Evolutionary conservation across 2,797 vertebrate species (phyloP).

Genomic region (Gymnothorax javanicus): DNA sequence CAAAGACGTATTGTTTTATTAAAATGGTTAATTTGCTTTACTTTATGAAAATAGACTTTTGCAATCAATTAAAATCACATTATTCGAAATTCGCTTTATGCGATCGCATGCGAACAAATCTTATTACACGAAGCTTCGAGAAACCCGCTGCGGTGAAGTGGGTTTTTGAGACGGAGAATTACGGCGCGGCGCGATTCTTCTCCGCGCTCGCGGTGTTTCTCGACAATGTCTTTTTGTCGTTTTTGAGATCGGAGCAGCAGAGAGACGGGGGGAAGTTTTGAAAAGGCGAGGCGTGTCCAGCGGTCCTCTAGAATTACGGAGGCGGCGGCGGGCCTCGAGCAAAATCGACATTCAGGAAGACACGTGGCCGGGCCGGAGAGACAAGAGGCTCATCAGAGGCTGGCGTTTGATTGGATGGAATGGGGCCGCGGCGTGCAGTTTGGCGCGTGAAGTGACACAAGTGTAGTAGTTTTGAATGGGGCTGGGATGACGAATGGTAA

Average conservation of each 20-base stretch:
- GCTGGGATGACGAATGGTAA: neutral
- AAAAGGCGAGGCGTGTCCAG: neutral
- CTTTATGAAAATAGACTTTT: slow-evolving; percentile 47
- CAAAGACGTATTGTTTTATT: slow-evolving; percentile 61
- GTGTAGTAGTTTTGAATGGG: neutral
- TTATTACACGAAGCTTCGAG: slow-evolving; percentile 63
- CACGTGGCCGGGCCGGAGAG: neutral
- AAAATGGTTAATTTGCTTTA: slow-evolving; percentile 64
- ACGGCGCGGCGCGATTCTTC: slow-evolving; percentile 53
- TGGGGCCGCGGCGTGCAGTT: neutral
- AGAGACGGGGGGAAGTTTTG: slow-evolving; percentile 36
- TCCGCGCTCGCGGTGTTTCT: slow-evolving; percentile 56
- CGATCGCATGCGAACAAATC: slow-evolving; percentile 62
- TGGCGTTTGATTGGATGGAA: neutral
- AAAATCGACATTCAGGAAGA: neutral
- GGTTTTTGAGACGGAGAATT: slow-evolving; percentile 30
- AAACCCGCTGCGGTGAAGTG: slow-evolving; percentile 11
- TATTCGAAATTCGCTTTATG: slow-evolving; percentile 60
- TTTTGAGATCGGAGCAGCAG: slow-evolving; percentile 54
- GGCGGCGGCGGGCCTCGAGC: neutral
- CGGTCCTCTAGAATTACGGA: neutral
- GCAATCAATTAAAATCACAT: slow-evolving; percentile 68
- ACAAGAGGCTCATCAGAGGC: neutral
- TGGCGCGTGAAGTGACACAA: neutral
- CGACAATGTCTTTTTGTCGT: slow-evolving; percentile 49